phyloP scores from a whole-genome alignment of 2,888 invertebrate genomes.

The Ariolimax columbianus region DNA sequence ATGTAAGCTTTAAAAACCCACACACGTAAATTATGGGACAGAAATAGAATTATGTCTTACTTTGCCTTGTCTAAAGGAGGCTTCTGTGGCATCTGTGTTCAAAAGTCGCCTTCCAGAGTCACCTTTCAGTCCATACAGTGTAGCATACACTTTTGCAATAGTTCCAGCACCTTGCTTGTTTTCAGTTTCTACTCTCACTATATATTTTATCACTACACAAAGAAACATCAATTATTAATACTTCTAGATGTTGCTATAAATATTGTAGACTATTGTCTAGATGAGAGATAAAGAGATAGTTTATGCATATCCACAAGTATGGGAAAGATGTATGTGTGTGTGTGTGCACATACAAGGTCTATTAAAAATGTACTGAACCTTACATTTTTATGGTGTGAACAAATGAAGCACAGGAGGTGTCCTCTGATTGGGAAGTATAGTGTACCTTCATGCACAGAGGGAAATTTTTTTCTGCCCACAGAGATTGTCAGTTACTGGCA shows the following conservation, averaged over 20 bases:
- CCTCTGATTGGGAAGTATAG: no score
- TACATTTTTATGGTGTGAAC: no score
- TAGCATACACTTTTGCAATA: conserved; percentile 66
- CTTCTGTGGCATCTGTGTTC: conserved; percentile 53
- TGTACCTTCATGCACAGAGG: no score
- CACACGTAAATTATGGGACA: no score
- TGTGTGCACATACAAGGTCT: no score
- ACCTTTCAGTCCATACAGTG: conserved; percentile 64
- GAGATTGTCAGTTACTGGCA: no score
- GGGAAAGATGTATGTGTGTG: no score
- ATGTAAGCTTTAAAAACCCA: no score
- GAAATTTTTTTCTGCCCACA: no score
- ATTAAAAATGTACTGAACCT: no score
- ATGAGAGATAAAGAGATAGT: background rate
- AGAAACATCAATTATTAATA: background rate
- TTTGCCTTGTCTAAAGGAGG: conserved; percentile 67
- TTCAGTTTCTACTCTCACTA: conserved; percentile 67
- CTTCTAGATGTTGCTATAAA: background rate
- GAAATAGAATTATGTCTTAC: conserved; percentile 53
- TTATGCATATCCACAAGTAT: no score
- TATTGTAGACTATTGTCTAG: background rate
- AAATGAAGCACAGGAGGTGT: no score
- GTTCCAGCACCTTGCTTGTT: conserved; percentile 66
- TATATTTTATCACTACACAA: conserved; percentile 66
- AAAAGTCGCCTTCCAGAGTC: conserved; percentile 68